phyloP scores from a whole-genome alignment of 2,888 invertebrate species.

The Sinopyrophorus schimmeli region DNA sequence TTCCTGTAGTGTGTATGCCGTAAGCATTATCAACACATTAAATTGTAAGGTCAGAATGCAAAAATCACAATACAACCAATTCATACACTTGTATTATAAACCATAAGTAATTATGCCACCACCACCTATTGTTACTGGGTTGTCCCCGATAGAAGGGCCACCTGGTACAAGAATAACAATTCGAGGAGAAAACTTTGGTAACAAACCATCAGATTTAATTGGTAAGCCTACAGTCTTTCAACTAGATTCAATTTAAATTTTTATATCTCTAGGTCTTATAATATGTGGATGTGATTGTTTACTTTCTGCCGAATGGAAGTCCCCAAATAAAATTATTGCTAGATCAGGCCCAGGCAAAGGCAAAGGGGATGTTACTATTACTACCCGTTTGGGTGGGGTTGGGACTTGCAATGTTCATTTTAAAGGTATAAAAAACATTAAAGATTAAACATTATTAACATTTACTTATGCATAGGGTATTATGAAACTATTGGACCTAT shows the following conservation, averaged over 20 bases:
- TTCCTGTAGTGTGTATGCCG: no score
- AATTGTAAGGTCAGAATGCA: no score
- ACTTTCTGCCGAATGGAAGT: slow-evolving; percentile 97
- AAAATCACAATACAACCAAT: no score
- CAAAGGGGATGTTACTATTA: slow-evolving; percentile 88
- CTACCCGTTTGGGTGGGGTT: slow-evolving; percentile 81
- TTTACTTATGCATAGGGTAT: slow-evolving; percentile 65
- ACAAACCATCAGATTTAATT: slow-evolving; percentile 79
- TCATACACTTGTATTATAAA: no score
- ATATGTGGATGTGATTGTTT: slow-evolving; percentile 97
- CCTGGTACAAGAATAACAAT: slow-evolving; percentile 95
- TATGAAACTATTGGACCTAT: slow-evolving; percentile 89
- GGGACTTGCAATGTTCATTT: slow-evolving; percentile 91
- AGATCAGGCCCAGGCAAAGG: slow-evolving; percentile 92
- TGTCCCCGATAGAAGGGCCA: slow-evolving; percentile 98
- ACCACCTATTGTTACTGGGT: slow-evolving; percentile 89
- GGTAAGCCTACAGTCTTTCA: slow-evolving; percentile 67
- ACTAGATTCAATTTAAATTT: no score
- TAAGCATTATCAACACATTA: no score
- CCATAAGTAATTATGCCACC: slow-evolving; percentile 73
- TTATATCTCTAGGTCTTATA: no score
- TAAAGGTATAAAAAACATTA: slow-evolving; percentile 67
- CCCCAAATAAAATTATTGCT: slow-evolving; percentile 94
- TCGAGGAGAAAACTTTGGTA: slow-evolving; percentile 93
- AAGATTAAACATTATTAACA: background rate